Evolutionary conservation across 2,888 invertebrate genomes (phyloP), one percentile per base, ranked within the genome.

Genomic region (Helleia helle): DNA sequence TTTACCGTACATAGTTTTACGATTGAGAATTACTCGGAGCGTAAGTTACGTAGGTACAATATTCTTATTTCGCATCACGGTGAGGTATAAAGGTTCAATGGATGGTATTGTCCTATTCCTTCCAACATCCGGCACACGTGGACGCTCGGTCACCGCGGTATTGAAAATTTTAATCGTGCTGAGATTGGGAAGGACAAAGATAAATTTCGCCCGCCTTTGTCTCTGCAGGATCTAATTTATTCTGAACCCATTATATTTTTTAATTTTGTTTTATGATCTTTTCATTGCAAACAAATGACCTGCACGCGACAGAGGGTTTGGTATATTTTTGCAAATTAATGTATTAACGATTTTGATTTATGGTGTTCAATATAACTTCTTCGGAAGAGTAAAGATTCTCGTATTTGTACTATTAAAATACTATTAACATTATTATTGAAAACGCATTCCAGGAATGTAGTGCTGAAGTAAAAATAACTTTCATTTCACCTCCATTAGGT

Each of bases 111-210:
- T 65, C 58, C 69, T 59, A 66, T 75, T 71, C 68, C 68, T 65
- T 64, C 56, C 54, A 53, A 67, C 73, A 74, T 81, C 79, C 81
- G 77, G 80, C 64, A 61, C 75, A 80, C 77, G 79, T 79, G 81
- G 71, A 69, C 49, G 42, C 50, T 51, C 53, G 59, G 60, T 61
- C 62, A 53, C 63, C 58, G 58, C 55, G 49, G 54, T 57, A 63
- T 71, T 66, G 64, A 63, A 65, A 58, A 62, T 61, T 65, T 65
- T 61, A 64, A 62, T 51, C 50, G 47, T 46, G 42, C 38, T 29
- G 36, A 38, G 41, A 40, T 43, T 46, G 41, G 24, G 18, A n/a
- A 38, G 38, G 36, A 42, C 46, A 44, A 40, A 45, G 51, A 54
- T 54, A 48, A 47, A 55, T 51, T 55, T 55, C 52, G 47, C 46